Base-by-base conservation (phyloP, 2,888 invertebrate species). In the Melieria crassipennis region DNA sequence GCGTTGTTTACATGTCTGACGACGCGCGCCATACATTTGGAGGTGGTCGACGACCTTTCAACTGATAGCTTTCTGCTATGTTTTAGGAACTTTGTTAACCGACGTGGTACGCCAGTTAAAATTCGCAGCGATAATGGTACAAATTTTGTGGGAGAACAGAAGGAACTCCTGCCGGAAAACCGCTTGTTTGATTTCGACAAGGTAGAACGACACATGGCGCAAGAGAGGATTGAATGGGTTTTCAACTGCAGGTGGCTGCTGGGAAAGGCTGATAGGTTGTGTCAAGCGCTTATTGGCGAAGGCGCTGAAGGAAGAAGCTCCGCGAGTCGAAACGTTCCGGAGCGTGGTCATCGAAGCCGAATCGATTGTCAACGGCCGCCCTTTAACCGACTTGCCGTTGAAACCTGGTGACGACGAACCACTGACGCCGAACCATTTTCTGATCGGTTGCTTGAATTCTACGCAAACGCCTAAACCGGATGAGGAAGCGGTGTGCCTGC, bases 391-490 rank as follows among this genome's bases (percentile, higher is more conserved):
- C 9, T 13, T 74, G 5, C 75, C 71, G 13, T 13, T 76, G 7
- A 11, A 70, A 11, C 7, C 70, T 4, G 63, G 52, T 10, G 69
- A 70, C 4, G 73, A 75, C 1, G 75, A 75, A 13, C 75, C 70
- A 10, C 45, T 73, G 5, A 78, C 75, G 10, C 71, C 71, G 3
- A 76, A 74, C 55, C 76, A 73, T 16, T 76, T 74, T 65, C 46
- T 76, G 43, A 58, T n/a, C 30, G 30, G 30, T 30, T 30, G 30
- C 30, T 3, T 30, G 30, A 30, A 30, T 30, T 30, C 30, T 3
- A 30, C 30, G 30, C 1, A 30, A 30, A 30, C 30, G 30, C 30
- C 30, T 30, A 30, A 30, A 30, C 30, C 30, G 30, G 30, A 30
- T 30, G 30, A 2, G 30, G 30, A 30, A 30, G 30, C 30, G 30